These are phyloP conservation scores for Nebria ingens DNA, from an alignment of 1,140 invertebrate species.

Conservation along the genomic window DNA sequence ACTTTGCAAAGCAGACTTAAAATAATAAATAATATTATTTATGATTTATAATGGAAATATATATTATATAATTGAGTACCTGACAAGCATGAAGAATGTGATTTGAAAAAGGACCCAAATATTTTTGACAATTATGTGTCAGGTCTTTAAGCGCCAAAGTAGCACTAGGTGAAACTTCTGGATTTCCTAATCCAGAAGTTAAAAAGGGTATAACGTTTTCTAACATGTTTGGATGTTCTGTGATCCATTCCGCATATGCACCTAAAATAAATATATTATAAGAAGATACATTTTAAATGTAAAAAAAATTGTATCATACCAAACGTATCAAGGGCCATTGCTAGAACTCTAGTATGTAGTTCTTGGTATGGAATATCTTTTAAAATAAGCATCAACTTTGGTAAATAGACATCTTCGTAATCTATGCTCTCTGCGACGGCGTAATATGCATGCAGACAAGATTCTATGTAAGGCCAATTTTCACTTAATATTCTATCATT, in stretches of 20 bases:
- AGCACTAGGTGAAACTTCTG: slow-evolving; percentile 60
- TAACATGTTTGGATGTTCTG: slow-evolving; percentile 55
- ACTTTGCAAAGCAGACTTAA: slow-evolving; percentile 40
- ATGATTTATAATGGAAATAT: too few relatives aligned
- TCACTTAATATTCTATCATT: slow-evolving; percentile 23
- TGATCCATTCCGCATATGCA: slow-evolving; percentile 75
- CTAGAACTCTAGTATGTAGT: slow-evolving; percentile 47
- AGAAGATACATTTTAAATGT: slow-evolving; percentile 1
- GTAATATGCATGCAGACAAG: slow-evolving; percentile 69
- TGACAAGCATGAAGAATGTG: slow-evolving; percentile 55
- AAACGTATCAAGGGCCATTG: slow-evolving; percentile 60
- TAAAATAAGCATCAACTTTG: slow-evolving; percentile 56
- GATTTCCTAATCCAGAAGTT: slow-evolving; percentile 52
- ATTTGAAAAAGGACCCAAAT: slow-evolving; percentile 59
- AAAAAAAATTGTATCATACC: slow-evolving; percentile 36
- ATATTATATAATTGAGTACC: slow-evolving; percentile 27
- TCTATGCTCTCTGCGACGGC: slow-evolving; percentile 69
- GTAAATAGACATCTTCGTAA: slow-evolving; percentile 48
- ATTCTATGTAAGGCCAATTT: slow-evolving; percentile 59
- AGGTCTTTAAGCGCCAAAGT: slow-evolving; percentile 83
- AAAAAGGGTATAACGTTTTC: slow-evolving; percentile 59
- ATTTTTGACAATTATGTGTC: slow-evolving; percentile 61
- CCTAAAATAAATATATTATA: slow-evolving; percentile 34
- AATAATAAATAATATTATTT: slow-evolving; percentile 15
- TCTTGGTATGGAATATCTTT: slow-evolving; percentile 52